phyloP scores from a whole-genome alignment of 2,113 vertebrate genomes.

The Dromaius novaehollandiae region DNA sequence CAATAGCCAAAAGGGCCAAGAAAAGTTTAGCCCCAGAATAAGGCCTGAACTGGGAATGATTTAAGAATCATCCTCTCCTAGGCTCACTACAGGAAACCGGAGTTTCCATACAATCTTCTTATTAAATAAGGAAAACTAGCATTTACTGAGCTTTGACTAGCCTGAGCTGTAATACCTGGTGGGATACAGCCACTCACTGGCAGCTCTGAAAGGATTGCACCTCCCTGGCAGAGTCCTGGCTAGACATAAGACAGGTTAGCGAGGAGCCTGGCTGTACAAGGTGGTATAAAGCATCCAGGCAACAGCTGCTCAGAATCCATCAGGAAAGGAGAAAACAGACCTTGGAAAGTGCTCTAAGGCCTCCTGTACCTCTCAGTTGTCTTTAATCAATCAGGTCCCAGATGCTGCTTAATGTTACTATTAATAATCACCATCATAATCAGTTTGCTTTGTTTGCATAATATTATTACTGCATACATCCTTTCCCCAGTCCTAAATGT shows the following conservation, averaged over 20 bases:
- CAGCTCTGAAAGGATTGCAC: neutral
- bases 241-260: neutral
- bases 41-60: neutral
- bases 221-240: neutral
- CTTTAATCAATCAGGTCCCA: neutral
- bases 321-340: neutral
- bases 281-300: fast-evolving
- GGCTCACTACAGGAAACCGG: neutral
- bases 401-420: neutral
- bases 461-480: neutral
- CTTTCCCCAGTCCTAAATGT: neutral
- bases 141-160: neutral
- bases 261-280: neutral
- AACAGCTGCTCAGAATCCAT: neutral
- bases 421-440: neutral
- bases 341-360: neutral
- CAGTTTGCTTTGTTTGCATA: neutral
- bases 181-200: neutral
- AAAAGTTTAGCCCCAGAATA: neutral
- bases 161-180: neutral
- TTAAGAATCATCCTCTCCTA: neutral
- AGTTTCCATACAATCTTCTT: neutral
- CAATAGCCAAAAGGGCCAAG: neutral
- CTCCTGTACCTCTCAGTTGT: neutral
- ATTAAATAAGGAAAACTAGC: neutral